Evolutionary conservation across 2,888 invertebrate genomes (phyloP), one percentile per base, ranked within the genome.

Genomic region (Idaea dimidiata): DNA sequence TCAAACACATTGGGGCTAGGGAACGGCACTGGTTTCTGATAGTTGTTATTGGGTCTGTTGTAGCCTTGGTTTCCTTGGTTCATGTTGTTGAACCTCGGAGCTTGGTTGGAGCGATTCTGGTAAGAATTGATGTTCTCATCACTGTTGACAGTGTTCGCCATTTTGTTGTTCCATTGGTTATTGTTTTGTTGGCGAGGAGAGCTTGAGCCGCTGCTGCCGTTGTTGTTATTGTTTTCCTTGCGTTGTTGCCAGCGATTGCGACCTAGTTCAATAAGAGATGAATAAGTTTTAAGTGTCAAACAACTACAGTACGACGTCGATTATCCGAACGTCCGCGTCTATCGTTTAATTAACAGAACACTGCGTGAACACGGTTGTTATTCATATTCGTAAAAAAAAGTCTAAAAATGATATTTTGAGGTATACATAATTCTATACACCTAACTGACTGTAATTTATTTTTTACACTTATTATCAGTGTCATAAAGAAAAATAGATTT

Each of bases 181-280:
- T 91, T 93, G 71, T 91, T 89, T 64, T 89, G 88, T 81, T 94
- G 88, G 64, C 93, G 88, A 0, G 93, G 93, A n/a, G 93, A 91
- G 71, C 87, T 89, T 0, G 89, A 87, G 6, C 91, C 91, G 68
- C 89, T 91, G 72, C 84, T 88, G 71, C 88, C 89, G 67, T 91
- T 91, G 64, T 64, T 70, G 58, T 84, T 86, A 69, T 86, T 89
- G 66, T 92, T 91, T 71, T 93, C 94, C 69, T 94, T 93, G 69
- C 94, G 93, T 78, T 94, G 94, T 71, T 93, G 93, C 94, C 95
- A 95, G 67, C 94, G 94, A 70, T 93, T 94, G 66, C 91, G 93
- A 67, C 93, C 94, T 88, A 79, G 71, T 66, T 31, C 10, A 56
- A 66, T 17, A 54, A 58, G 59, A 60, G 31, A 3, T 24, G 5